Evolutionary conservation across 2,888 invertebrate genomes (phyloP), one percentile per base, ranked within the genome.

Genomic region (Dromius quadrimaculatus): DNA sequence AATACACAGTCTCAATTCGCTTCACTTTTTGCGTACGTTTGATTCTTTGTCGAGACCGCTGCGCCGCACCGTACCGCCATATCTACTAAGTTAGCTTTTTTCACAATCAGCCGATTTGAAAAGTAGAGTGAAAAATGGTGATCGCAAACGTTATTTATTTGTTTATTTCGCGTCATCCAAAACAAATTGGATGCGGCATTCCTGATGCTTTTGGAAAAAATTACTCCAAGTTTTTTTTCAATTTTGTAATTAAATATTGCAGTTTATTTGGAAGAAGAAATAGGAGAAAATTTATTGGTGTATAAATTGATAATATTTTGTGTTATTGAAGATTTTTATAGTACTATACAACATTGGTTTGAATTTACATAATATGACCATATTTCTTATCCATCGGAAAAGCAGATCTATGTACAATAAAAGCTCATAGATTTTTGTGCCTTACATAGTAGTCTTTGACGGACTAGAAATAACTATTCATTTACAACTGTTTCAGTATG

Each of bases 111-210:
- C 28, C 63, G 63, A 63, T 63, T 63, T 63, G 28, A 63, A 63
- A 63, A 45, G 45, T 63, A 45, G 28, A 63, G 54, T 66, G 66
- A 66, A 66, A 54, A 54, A 66, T 66, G 54, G 54, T 23, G 57
- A 54, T 54, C 38, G 66, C 66, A 54, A 63, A 54, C 66, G 66
- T 66, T 66, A 66, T 66, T 66, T 66, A 66, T 66, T 66, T 66
- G 66, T 66, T 66, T 66, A 66, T 66, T 65, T 38, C 66, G 54
- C 41, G 66, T 66, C 66, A 66, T 66, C 66, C 66, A 54, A 66
- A 66, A 66, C 66, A 66, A 66, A 66, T 66, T 66, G 66, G 66
- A 54, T n/a, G 66, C 66, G 66, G 66, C 57, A 17, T 54, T 66
- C 54, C 36, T 17, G 57, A 54, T n/a, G 54, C 57, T 66, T 41